These are phyloP conservation scores for Catocala nupta DNA, from an alignment of 2,888 invertebrate genomes.

Conservation along the genomic window DNA sequence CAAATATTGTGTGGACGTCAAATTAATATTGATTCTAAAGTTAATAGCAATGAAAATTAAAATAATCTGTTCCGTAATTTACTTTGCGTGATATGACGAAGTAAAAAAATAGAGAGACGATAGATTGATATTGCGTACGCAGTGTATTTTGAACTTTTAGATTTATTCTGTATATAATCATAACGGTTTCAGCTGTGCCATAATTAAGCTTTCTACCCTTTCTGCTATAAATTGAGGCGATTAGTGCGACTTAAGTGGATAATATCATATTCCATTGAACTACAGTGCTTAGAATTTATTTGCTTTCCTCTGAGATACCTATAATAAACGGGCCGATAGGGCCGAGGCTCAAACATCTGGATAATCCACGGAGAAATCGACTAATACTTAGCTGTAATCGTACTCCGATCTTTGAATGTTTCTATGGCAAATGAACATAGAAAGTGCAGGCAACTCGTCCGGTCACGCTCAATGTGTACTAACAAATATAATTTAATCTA, in stretches of 20 bases:
- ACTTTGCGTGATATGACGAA: neutral
- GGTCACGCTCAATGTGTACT: constrained; percentile 26
- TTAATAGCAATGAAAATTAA: neutral
- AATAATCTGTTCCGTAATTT: neutral
- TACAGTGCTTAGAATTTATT: neutral
- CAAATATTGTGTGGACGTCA: no score
- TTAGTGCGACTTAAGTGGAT: neutral
- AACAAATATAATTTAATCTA: constrained; percentile 30
- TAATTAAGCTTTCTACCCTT: neutral
- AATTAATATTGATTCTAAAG: no score
- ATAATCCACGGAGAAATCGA: constrained; percentile 45
- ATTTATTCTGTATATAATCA: no score
- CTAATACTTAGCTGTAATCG: constrained; percentile 30
- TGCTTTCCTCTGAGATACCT: no score
- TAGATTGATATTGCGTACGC: no score
- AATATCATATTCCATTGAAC: constrained; percentile 1
- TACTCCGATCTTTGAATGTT: constrained; percentile 31
- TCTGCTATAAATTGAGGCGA: neutral
- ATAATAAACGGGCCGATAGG: neutral
- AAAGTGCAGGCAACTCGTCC: constrained; percentile 27
- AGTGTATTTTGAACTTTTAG: no score
- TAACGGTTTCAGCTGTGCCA: neutral
- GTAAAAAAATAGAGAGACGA: neutral
- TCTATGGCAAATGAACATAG: constrained; percentile 40
- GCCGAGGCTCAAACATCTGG: constrained; percentile 25